A percentile compares a stretch with the other conserved stretches of the same genome.
These are phyloP conservation scores for Stichodactyla mertensii DNA, from an alignment of 64 coral and sea anemone species.

Conservation along the genomic window DNA sequence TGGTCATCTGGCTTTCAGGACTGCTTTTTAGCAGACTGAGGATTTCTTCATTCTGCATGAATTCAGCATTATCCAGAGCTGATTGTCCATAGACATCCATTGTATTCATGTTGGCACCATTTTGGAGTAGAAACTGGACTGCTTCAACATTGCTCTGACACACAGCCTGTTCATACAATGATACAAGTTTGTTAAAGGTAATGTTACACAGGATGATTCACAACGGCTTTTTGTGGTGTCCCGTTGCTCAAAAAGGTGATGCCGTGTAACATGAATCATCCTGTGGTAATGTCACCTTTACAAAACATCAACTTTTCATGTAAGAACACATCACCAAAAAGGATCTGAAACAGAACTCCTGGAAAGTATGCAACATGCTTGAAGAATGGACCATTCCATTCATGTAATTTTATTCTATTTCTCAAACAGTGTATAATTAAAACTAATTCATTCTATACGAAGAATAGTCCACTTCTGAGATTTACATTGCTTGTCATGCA, in stretches of 20 bases:
- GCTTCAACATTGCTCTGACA: constrained; percentile 48
- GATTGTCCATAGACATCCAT: constrained; percentile 35
- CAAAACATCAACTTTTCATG: neutral
- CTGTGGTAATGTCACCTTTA: constrained; percentile 32
- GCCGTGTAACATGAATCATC: too few relatives aligned
- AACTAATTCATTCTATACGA: too few relatives aligned
- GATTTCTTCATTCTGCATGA: neutral
- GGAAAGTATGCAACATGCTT: too few relatives aligned
- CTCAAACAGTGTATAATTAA: too few relatives aligned
- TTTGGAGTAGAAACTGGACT: constrained; percentile 37
- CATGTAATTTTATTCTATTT: too few relatives aligned
- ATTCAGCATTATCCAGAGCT: constrained; percentile 39
- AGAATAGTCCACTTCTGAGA: too few relatives aligned
- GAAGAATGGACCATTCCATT: too few relatives aligned
- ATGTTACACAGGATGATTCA: too few relatives aligned
- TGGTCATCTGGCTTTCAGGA: neutral
- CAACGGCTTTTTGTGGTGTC: too few relatives aligned
- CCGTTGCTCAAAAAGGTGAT: too few relatives aligned
- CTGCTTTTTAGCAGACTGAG: neutral
- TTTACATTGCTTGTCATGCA: too few relatives aligned
- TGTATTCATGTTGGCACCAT: constrained; percentile 29
- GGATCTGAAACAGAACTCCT: neutral
- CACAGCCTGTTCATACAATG: constrained; percentile 27
- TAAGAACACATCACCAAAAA: neutral
- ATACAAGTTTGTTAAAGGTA: neutral